A percentile compares a stretch with the other conserved stretches of the same genome.
Evolutionary conservation across 2,797 vertebrate genomes (phyloP).

Genomic region (Champsocephalus gunnari): DNA sequence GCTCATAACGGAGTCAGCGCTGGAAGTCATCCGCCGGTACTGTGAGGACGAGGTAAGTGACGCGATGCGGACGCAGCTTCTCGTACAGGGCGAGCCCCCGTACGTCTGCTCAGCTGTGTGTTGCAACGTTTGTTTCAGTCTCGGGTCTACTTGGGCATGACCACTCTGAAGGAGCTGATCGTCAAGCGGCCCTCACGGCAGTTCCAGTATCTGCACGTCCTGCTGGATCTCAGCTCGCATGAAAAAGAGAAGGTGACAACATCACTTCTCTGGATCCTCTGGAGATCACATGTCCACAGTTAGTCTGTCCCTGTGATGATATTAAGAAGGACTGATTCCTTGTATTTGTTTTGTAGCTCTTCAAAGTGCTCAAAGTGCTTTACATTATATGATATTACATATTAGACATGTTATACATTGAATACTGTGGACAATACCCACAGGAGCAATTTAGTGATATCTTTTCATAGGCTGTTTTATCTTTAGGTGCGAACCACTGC

Average conservation of each 20-base stretch:
- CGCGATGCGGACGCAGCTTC: neutral
- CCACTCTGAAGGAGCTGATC: slow-evolving; percentile 94
- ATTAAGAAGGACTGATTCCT: no score
- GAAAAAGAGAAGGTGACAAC: slow-evolving; percentile 93
- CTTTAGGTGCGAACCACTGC: slow-evolving; percentile 92
- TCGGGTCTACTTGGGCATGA: slow-evolving; percentile 95
- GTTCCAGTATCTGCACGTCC: slow-evolving; percentile 95
- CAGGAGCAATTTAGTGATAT: no score
- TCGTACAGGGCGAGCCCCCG: fast-evolving
- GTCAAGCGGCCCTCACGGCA: slow-evolving; percentile 92
- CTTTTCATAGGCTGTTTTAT: neutral
- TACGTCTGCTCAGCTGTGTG: neutral
- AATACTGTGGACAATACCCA: no score
- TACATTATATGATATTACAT: no score
- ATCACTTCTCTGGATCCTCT: neutral
- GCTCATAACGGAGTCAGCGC: slow-evolving; percentile 90
- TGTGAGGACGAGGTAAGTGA: slow-evolving; percentile 94
- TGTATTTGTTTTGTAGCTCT: no score
- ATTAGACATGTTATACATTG: no score
- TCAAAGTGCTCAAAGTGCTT: no score
- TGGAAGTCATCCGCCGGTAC: slow-evolving; percentile 96
- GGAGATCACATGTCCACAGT: fast-evolving
- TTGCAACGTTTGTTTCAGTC: slow-evolving; percentile 80
- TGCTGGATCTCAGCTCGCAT: slow-evolving; percentile 95
- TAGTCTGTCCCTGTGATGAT: neutral